These are phyloP conservation scores for Platorchestia sp. DNA, from an alignment of 1,140 invertebrate genomes.

Conservation along the genomic window DNA sequence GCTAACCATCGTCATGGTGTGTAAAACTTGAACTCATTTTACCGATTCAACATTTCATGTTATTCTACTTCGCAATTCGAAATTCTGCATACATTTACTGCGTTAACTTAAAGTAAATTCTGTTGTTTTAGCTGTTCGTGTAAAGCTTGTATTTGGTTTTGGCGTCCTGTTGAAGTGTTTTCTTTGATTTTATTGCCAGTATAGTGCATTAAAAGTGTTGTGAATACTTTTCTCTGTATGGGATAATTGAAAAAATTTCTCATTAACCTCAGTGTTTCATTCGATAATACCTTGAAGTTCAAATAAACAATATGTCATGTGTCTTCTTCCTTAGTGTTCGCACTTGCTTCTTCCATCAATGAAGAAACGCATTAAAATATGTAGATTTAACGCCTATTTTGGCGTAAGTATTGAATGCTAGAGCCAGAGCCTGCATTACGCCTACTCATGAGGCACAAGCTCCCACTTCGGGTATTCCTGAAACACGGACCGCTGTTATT, in stretches of 20 bases:
- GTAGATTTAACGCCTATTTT: too few species aligned
- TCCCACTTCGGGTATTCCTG: too few species aligned
- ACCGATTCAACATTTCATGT: neutral
- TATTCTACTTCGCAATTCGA: neutral
- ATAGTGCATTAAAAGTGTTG: neutral
- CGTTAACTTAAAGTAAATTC: neutral
- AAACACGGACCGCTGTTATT: too few species aligned
- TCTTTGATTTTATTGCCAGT: neutral
- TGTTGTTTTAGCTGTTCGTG: neutral
- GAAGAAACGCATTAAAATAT: too few species aligned
- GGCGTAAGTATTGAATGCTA: too few species aligned
- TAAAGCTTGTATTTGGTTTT: neutral
- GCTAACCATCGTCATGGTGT: neutral
- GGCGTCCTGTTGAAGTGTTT: neutral
- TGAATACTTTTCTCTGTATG: neutral
- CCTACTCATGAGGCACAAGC: too few species aligned
- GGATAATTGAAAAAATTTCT: neutral
- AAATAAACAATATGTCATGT: neutral
- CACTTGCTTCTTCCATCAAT: too few species aligned
- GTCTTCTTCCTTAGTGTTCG: neutral
- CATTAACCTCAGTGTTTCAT: neutral
- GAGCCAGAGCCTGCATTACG: too few species aligned
- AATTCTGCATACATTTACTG: neutral
- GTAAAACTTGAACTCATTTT: neutral
- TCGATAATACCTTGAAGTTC: neutral